These are phyloP conservation scores for Dromius quadrimaculatus DNA, from an alignment of 2,888 invertebrate species.

Conservation along the genomic window DNA sequence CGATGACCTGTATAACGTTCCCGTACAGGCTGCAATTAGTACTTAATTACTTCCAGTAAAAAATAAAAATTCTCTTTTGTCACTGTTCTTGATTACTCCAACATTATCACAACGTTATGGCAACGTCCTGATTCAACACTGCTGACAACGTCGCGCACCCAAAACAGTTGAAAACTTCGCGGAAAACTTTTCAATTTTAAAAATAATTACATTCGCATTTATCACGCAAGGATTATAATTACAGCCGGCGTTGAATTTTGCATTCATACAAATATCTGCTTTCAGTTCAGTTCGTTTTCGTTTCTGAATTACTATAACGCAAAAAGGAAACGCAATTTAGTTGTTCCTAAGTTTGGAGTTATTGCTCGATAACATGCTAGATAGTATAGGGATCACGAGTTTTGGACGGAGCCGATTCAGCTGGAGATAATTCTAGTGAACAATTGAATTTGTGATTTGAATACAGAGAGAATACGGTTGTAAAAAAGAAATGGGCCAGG, in stretches of 20 bases:
- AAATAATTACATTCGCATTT: conserved; percentile 51
- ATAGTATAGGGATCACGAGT: neutral
- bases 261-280: conserved; percentile 50
- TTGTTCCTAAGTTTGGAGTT: conserved; percentile 47
- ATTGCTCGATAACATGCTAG: conserved; percentile 39
- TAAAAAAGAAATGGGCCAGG: neutral
- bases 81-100: too few relatives aligned
- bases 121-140: conserved; percentile 12
- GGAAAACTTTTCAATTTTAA: conserved; percentile 51
- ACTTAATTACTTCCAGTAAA: too few relatives aligned
- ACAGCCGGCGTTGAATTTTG: conserved; percentile 43
- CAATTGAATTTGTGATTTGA: neutral
- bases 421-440: neutral
- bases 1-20: too few relatives aligned
- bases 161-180: conserved; percentile 32
- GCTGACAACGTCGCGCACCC: conserved; percentile 23
- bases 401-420: neutral
- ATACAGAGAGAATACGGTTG: neutral
- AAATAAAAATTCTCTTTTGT: too few relatives aligned
- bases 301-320: conserved; percentile 36
- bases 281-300: neutral
- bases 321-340: conserved; percentile 51
- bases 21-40: too few relatives aligned
- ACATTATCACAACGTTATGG: neutral
- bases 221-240: conserved; percentile 49